Conservation (phyloP, 2,797 vertebrate genomes). For the Heterohyrax brucei region DNA sequence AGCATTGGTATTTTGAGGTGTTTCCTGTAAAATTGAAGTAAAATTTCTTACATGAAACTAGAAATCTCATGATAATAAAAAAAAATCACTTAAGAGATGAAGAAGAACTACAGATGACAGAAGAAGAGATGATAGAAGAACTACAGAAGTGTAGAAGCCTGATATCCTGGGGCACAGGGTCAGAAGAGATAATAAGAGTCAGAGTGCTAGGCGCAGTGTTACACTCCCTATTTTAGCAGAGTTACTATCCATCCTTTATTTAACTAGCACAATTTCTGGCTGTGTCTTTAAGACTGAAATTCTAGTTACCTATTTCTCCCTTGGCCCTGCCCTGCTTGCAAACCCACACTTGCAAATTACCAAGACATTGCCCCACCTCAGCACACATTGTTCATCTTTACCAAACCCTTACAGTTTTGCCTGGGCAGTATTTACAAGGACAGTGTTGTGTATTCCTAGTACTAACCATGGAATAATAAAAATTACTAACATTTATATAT, state of each 20-base stretch:
- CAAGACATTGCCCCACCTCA: background rate
- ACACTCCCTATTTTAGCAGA: background rate
- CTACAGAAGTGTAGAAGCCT: background rate
- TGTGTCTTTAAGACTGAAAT: background rate
- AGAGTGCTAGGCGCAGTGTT: background rate
- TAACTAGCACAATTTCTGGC: background rate
- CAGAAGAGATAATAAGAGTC: background rate
- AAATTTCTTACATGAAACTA: background rate
- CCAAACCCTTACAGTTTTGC: background rate
- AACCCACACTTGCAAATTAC: background rate
- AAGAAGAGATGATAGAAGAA: background rate
- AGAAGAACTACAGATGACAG: background rate
- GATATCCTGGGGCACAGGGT: background rate
- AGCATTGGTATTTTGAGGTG: background rate
- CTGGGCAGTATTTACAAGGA: background rate
- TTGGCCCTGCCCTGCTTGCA: background rate
- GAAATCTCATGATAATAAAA: background rate
- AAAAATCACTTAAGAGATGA: background rate
- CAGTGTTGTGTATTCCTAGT: background rate
- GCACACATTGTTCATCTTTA: background rate
- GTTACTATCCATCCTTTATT: background rate
- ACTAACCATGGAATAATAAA: background rate
- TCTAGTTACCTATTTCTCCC: background rate
- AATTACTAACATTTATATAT: background rate
- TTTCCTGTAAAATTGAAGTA: conserved; percentile 33